Base-by-base conservation (phyloP, 2,113 vertebrate species). In the Coregonus clupeaformis region DNA sequence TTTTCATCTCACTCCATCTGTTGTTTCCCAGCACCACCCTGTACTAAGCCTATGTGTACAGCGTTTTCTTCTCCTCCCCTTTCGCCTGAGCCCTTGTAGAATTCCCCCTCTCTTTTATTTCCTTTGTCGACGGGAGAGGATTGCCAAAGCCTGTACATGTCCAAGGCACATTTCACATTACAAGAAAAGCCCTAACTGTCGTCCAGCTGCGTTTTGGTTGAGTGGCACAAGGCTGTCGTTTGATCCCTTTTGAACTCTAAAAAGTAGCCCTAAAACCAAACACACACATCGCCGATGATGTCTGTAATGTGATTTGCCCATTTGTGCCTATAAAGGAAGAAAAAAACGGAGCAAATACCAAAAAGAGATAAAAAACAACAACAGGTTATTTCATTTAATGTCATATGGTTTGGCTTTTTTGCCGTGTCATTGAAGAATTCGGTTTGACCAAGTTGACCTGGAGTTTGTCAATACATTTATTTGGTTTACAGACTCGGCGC, bases 1-100 rank as follows among this genome's bases (percentile, higher is more conserved):
- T 89, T 92, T 91, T 92, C 81, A 91, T 91, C 91, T 85, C 1
- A n/a, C 52, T 81, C 92, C 92, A 92, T 90, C 90, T 91, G 88
- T 92, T 91, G 86, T 92, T 91, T 91, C 89, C 80, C 86, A 86
- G 85, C 77, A 80, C 86, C 85, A 89, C 87, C 87, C 78, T 82
- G 80, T 80, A 84, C 83, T 86, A 77, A 83, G 85, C 90, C 83
- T 87, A 78, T 84, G 85, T 91, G 80, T 85, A 77, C 83, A 80
- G 85, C 25, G 45, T 89, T 89, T 90, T 88, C 74, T 42, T n/a
- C n/a, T n/a, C n/a, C 36, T 42, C 36, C 36, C n/a, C 11, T 42
- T 42, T 42, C 11, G 36, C 36, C 36, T 42, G 36, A 42, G 36
- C 36, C 36, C 9, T 85, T 82, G 75, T 89, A 82, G 86, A 90